These are phyloP conservation scores for Brachypterus glaber DNA, from an alignment of 2,888 invertebrate species.

Conservation along the genomic window DNA sequence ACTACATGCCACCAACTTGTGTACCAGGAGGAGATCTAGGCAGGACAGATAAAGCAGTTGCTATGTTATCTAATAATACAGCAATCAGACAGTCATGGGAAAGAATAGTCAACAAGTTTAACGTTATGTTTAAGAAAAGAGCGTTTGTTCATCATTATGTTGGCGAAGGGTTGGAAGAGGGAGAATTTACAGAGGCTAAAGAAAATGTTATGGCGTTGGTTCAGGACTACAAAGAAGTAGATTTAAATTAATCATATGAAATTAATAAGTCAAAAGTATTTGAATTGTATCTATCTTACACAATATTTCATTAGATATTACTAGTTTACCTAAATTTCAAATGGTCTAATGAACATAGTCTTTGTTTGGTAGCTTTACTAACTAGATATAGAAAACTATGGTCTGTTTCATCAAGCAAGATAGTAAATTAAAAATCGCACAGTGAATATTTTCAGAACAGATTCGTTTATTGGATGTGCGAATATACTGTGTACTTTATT, in stretches of 20 bases:
- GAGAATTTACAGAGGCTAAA: conserved; percentile 52
- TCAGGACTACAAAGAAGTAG: conserved; percentile 60
- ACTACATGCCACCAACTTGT: conserved; percentile 65
- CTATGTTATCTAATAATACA: conserved; percentile 78
- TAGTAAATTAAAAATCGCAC: too few relatives aligned
- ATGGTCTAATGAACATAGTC: too few relatives aligned
- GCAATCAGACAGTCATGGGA: conserved; percentile 75
- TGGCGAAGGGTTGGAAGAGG: conserved; percentile 64
- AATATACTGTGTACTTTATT: too few relatives aligned
- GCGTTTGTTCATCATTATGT: conserved; percentile 86
- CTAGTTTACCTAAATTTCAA: too few relatives aligned
- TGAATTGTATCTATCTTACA: too few relatives aligned
- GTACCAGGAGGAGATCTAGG: conserved; percentile 69
- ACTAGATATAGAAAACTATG: too few relatives aligned
- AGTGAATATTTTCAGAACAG: too few relatives aligned
- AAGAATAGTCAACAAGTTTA: conserved; percentile 67
- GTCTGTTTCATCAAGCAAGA: too few relatives aligned
- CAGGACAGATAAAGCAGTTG: conserved; percentile 62
- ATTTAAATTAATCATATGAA: conserved; percentile 32
- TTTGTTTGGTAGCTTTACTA: too few relatives aligned
- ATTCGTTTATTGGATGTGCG: too few relatives aligned
- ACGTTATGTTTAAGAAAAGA: conserved; percentile 69
- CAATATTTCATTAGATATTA: too few relatives aligned
- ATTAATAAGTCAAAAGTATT: too few relatives aligned
- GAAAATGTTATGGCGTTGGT: conserved; percentile 54